phyloP scores from a whole-genome alignment of 2,797 vertebrate species.

The Intellagama lesueurii region DNA sequence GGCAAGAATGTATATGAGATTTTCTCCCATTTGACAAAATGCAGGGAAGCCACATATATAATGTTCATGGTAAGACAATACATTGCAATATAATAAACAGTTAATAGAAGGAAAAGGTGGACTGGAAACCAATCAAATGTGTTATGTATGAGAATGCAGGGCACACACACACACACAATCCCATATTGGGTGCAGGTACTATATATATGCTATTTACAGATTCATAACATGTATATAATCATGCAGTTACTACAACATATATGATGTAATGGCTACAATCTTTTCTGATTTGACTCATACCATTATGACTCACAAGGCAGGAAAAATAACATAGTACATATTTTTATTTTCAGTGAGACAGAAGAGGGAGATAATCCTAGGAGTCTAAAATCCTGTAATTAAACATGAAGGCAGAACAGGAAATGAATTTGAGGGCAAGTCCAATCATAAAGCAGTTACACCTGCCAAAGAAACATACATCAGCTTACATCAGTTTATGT shows the following conservation, averaged over 20 bases:
- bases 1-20: background rate
- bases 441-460: slow-evolving; percentile 1
- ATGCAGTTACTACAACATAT: background rate
- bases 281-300: slow-evolving; percentile 40
- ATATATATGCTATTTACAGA: background rate
- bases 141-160: background rate
- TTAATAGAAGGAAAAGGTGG: background rate
- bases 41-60: background rate
- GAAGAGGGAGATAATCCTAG: slow-evolving; percentile 41
- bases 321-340: slow-evolving; percentile 22
- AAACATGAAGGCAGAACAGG: slow-evolving; percentile 41
- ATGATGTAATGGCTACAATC: slow-evolving; percentile 34
- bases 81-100: background rate
- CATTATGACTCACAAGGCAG: slow-evolving; percentile 27
- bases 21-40: background rate
- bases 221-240: background rate
- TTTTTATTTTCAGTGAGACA: slow-evolving; percentile 47
- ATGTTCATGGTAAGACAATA: no score
- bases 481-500: slow-evolving; percentile 25
- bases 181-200: no score
- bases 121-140: background rate
- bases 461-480: slow-evolving; percentile 40
- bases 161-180: no score
- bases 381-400: slow-evolving; percentile 46
- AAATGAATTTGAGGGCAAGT: slow-evolving; percentile 51